These are phyloP conservation scores for Diprion similis DNA, from an alignment of 1,140 invertebrate genomes.

Conservation along the genomic window DNA sequence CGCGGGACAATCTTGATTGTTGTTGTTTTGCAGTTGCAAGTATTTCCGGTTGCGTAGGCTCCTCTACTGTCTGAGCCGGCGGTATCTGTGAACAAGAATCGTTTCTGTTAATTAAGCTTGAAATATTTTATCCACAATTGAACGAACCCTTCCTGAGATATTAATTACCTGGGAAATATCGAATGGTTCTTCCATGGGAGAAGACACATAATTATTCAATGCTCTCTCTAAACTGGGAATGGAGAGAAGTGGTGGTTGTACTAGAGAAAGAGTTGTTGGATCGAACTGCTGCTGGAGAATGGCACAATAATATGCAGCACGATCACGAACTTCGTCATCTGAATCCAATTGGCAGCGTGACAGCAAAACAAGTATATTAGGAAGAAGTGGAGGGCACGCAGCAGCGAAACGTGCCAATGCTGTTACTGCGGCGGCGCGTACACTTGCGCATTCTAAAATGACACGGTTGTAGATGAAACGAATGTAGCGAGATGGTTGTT, in stretches of 20 bases:
- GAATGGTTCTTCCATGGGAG: slow-evolving; percentile 78
- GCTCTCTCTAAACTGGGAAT: slow-evolving; percentile 87
- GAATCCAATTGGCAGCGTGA: slow-evolving; percentile 93
- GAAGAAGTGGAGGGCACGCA: slow-evolving; percentile 87
- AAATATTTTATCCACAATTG: background rate
- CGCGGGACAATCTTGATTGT: slow-evolving; percentile 70
- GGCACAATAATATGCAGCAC: slow-evolving; percentile 95
- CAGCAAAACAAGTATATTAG: slow-evolving; percentile 84
- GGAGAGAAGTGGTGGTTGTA: slow-evolving; percentile 72
- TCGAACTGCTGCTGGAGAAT: slow-evolving; percentile 77
- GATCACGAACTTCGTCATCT: slow-evolving; percentile 98
- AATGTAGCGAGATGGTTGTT: slow-evolving; percentile 94
- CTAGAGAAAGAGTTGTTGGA: slow-evolving; percentile 49
- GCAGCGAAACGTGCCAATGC: slow-evolving; percentile 98
- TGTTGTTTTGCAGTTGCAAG: slow-evolving; percentile 45
- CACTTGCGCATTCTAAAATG: slow-evolving; percentile 94
- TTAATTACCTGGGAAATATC: slow-evolving; percentile 72
- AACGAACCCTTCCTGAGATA: too few species aligned
- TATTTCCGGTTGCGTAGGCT: slow-evolving; percentile 49
- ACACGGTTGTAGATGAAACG: slow-evolving; percentile 99
- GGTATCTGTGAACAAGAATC: slow-evolving; percentile 44
- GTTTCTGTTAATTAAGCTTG: background rate
- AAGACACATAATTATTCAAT: slow-evolving; percentile 82
- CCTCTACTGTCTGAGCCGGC: slow-evolving; percentile 46
- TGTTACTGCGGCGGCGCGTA: slow-evolving; percentile 95